Percentiles rank a stretch among this genome's conserved stretches.
Evolutionary conservation across 2,797 vertebrate species (phyloP).

Genomic region (Bucorvus abyssinicus): DNA sequence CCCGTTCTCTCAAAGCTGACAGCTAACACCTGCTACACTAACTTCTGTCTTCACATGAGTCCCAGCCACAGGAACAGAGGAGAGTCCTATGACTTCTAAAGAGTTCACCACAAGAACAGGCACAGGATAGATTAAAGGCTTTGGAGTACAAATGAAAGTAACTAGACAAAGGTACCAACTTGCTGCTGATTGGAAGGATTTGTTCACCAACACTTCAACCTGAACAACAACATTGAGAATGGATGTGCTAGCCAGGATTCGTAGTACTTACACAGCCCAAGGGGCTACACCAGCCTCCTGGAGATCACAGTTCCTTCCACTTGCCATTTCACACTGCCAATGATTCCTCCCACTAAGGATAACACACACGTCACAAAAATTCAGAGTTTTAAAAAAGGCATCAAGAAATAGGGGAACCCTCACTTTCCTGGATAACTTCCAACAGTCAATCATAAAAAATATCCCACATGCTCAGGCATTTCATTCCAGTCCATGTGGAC

Average conservation of each 20-base stretch:
- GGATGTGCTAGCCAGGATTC: neutral
- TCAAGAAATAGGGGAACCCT: neutral
- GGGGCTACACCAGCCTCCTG: neutral
- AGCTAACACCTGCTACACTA: neutral
- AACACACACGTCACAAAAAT: neutral
- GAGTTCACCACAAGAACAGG: neutral
- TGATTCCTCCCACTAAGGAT: neutral
- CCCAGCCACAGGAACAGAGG: neutral
- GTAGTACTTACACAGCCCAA: neutral
- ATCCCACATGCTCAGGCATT: neutral
- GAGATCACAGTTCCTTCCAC: neutral
- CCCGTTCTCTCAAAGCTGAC: neutral
- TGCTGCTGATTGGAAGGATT: neutral
- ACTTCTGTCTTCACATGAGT: neutral
- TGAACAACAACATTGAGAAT: neutral
- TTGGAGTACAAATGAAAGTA: neutral
- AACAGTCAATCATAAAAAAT: neutral
- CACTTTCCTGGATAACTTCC: neutral
- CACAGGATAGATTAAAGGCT: neutral
- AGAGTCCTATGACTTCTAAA: neutral
- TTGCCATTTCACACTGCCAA: neutral
- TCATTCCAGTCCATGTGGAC: neutral
- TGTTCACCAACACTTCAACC: neutral
- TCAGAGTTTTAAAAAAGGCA: neutral
- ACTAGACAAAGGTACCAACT: neutral